These are phyloP conservation scores for Acanthopleura granulata DNA, from an alignment of 2,888 invertebrate genomes.

Conservation along the genomic window DNA sequence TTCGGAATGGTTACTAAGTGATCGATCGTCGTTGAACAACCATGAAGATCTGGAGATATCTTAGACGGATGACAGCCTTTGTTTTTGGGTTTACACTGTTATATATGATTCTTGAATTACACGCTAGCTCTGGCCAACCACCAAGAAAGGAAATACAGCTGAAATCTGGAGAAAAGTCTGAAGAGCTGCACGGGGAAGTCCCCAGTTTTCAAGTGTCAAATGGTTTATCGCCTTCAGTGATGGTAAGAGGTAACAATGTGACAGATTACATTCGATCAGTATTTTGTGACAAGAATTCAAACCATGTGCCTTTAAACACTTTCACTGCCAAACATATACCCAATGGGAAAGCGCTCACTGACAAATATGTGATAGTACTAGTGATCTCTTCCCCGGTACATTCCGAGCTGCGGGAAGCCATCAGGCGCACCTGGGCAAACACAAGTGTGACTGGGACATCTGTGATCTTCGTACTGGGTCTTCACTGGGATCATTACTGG, in stretches of 20 bases:
- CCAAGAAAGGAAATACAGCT: not conserved
- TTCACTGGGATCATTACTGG: conserved; percentile 28
- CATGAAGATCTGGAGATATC: not conserved
- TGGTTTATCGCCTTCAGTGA: no score
- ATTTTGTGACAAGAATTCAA: not conserved
- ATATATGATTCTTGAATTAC: not conserved
- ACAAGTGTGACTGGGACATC: conserved; percentile 19
- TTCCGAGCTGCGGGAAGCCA: conserved; percentile 34
- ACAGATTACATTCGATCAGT: not conserved
- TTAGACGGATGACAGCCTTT: not conserved
- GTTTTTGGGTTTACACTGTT: not conserved
- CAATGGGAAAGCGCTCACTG: not conserved
- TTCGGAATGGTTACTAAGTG: no score
- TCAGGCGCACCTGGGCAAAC: conserved; percentile 35
- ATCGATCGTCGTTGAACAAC: not conserved
- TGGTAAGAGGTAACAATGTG: no score
- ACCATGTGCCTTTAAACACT: not conserved
- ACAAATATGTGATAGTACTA: conserved; percentile 24
- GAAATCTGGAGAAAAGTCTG: no score
- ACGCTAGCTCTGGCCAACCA: not conserved
- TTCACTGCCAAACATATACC: not conserved
- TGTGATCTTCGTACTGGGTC: conserved; percentile 35
- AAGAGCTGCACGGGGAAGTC: no score
- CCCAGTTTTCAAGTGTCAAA: no score
- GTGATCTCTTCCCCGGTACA: conserved; percentile 36